phyloP scores from a whole-genome alignment of 2,113 vertebrate genomes.

The Apteryx owenii region DNA sequence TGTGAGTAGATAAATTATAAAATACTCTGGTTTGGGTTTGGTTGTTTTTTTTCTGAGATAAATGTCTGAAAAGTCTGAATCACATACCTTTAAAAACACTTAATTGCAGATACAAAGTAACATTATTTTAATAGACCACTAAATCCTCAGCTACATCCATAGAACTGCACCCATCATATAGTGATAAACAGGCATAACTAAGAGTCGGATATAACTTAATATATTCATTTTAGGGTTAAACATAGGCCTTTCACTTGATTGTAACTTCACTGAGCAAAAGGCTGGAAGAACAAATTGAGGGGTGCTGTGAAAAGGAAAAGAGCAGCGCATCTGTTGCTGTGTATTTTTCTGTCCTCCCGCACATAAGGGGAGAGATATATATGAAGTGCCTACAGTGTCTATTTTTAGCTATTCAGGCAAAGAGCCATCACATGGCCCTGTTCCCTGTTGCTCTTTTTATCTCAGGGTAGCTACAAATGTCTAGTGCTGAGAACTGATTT shows the following conservation, averaged over 20 bases:
- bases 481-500: background rate
- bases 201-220: background rate
- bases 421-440: background rate
- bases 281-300: background rate
- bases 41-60: too few species aligned
- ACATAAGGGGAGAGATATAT: background rate
- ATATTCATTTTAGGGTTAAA: background rate
- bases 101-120: background rate
- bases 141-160: background rate
- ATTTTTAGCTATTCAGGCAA: slow-evolving; percentile 15
- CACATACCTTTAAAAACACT: background rate
- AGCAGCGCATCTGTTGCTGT: background rate
- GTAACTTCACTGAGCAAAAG: background rate
- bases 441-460: background rate
- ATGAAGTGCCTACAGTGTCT: background rate
- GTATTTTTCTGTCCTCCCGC: slow-evolving; percentile 17
- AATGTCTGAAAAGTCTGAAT: background rate
- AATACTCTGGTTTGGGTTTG: background rate
- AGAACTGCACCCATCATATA: background rate
- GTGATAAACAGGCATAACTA: background rate
- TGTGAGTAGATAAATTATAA: background rate
- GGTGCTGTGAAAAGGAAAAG: background rate
- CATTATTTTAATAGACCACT: background rate
- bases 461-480: background rate
- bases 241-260: background rate